phyloP scores from a whole-genome alignment of 2,113 vertebrate genomes.

The Podarcis raffonei region DNA sequence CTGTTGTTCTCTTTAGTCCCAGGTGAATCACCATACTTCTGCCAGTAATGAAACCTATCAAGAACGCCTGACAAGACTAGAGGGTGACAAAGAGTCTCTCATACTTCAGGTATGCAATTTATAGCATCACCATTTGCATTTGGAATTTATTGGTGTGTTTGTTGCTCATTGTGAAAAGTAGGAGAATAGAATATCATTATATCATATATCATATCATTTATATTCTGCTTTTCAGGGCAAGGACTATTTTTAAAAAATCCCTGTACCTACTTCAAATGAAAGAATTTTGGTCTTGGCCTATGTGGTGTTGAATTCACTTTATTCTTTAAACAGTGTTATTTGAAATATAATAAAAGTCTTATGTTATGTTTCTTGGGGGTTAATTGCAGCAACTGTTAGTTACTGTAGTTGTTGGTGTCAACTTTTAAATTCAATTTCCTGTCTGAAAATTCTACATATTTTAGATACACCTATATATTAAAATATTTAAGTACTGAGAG shows the following conservation, averaged over 20 bases:
- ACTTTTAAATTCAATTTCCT: neutral
- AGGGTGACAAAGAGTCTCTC: constrained; percentile 96
- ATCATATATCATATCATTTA: neutral
- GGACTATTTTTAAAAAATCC: neutral
- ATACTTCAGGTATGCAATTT: constrained; percentile 88
- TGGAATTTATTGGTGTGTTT: neutral
- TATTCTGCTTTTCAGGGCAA: neutral
- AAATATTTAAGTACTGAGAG: neutral
- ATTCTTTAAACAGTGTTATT: neutral
- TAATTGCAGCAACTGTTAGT: neutral
- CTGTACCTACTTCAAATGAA: neutral
- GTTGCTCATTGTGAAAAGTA: neutral
- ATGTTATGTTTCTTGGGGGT: neutral
- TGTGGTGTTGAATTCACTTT: neutral
- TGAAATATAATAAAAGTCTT: neutral
- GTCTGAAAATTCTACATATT: neutral
- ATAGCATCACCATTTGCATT: neutral
- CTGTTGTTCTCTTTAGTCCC: constrained; percentile 54
- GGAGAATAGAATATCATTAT: neutral
- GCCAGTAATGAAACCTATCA: constrained; percentile 90
- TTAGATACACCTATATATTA: neutral
- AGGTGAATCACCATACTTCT: constrained; percentile 84
- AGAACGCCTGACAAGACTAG: constrained; percentile 91
- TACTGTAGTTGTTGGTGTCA: neutral
- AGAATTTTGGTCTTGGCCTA: neutral